Evolutionary conservation across 2,113 vertebrate genomes (phyloP), one percentile per base, ranked within the genome.

Genomic region (Prionailurus bengalensis): DNA sequence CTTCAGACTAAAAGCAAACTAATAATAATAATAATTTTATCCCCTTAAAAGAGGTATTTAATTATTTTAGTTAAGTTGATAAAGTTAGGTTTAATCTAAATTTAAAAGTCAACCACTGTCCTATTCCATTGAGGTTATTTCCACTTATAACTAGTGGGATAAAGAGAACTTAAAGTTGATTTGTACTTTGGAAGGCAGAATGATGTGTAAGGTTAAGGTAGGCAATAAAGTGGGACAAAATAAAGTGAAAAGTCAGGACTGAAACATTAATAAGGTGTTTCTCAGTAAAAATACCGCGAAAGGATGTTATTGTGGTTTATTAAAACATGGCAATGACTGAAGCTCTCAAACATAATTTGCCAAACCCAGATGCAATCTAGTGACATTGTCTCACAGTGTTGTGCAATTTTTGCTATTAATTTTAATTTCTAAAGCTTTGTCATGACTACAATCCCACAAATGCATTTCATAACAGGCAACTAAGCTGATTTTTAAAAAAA

Each of bases 341-440:
- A 12, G 10, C 5, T 73, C 31, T 21, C 13, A 42, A 76, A 68
- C 51, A 36, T 51, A 36, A 94, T 45, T 25, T 82, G 48, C 16
- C 29, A 53, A 91, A 66, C 4, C 13, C 29, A 42, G 13, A 87
- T 14, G 9, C 23, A 82, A 78, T 53, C 63, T 48, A 17, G 13
- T n/a, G n/a, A 58, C 27, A 65, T 53, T 0, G 1, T 76, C 39
- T 91, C 36, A 74, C 74, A 51, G 4, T 82, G 29, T 29, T 85
- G 65, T n/a, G 21, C 3, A 82, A 87, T 87, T 82, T 91, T 76
- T 87, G 29, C n/a, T 63, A 42, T 36, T 0, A 78, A 36, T 82
- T 14, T 88, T 91, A 63, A 84, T 66, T 74, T 92, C 33, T 76
- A 66, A 82, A 73, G 33, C 92, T 94, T 89, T 96, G 51, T 55